phyloP scores from a whole-genome alignment of 2,113 vertebrate genomes.

The Marcusenius ussheri region DNA sequence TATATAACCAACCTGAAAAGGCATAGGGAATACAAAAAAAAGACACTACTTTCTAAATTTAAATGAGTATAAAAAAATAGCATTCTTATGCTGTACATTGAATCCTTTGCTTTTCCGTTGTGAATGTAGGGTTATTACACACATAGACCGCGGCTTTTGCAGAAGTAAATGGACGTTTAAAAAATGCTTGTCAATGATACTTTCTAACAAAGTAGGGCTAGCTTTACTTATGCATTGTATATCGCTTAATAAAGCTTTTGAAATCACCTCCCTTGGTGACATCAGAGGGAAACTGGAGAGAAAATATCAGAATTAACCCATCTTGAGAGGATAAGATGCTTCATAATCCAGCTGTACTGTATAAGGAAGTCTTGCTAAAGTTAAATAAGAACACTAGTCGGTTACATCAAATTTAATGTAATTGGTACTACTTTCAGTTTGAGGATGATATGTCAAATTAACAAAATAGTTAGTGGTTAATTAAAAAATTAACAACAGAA shows the following conservation, averaged over 20 bases:
- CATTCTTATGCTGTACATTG: not conserved
- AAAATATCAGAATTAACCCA: not conserved
- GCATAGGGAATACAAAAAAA: not conserved
- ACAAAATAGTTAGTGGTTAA: not conserved
- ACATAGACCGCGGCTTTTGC: not conserved
- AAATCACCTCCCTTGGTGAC: slow-evolving; percentile 6
- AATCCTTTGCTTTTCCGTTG: not conserved
- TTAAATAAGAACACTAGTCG: not conserved
- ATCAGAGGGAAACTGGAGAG: not conserved
- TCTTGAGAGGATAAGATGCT: not conserved
- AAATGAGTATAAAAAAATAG: not conserved
- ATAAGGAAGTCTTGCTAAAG: not conserved
- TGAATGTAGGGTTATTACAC: not conserved
- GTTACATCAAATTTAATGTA: not conserved
- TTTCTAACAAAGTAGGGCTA: not conserved
- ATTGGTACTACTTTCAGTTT: not conserved
- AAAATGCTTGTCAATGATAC: not conserved
- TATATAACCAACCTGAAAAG: not conserved
- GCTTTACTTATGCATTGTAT: not conserved
- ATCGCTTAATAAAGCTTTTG: not conserved
- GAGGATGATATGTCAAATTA: not conserved
- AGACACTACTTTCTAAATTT: not conserved
- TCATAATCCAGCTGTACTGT: not conserved
- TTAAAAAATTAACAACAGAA: not conserved
- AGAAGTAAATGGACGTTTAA: not conserved